Conservation (phyloP, 2,888 invertebrate genomes). For the Drosophila robusta region DNA sequence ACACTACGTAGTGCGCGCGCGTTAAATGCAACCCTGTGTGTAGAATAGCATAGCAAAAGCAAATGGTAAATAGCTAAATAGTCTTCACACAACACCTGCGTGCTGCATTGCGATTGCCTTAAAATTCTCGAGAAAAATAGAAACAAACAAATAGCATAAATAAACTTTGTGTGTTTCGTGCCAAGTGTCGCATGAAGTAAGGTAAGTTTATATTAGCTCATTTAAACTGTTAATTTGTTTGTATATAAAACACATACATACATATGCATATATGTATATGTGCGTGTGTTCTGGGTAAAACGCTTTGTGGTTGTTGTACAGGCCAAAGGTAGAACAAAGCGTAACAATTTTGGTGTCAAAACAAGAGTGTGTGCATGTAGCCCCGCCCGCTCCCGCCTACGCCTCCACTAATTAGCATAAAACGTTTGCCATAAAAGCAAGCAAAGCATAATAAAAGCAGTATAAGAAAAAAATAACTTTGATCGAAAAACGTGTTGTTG, state of each 20-base stretch:
- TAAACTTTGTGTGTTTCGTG: conserved; percentile 10
- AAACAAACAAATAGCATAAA: background rate
- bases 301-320: conserved; percentile 42
- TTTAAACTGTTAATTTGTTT: conserved; percentile 17
- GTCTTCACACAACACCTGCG: conserved; percentile 67
- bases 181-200: conserved; percentile 1
- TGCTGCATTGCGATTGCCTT: conserved; percentile 44
- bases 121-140: conserved; percentile 28
- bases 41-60: conserved; percentile 72
- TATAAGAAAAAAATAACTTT: conserved; percentile 25
- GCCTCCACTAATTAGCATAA: conserved; percentile 64
- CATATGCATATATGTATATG: background rate
- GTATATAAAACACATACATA: conserved; percentile 12
- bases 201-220: conserved; percentile 36
- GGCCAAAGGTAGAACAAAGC: conserved; percentile 63
- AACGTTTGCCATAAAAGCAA: conserved; percentile 35
- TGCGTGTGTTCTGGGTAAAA: conserved; percentile 15
- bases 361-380: conserved; percentile 28
- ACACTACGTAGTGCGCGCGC: conserved; percentile 15
- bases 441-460: conserved; percentile 39
- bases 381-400: conserved; percentile 11
- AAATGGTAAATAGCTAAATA: conserved; percentile 56
- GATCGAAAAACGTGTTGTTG: conserved; percentile 65
- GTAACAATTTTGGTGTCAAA: conserved; percentile 48
- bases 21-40: conserved; percentile 68